phyloP scores from a whole-genome alignment of 64 coral and sea anemone species.

The Dendronephthya gigantea region DNA sequence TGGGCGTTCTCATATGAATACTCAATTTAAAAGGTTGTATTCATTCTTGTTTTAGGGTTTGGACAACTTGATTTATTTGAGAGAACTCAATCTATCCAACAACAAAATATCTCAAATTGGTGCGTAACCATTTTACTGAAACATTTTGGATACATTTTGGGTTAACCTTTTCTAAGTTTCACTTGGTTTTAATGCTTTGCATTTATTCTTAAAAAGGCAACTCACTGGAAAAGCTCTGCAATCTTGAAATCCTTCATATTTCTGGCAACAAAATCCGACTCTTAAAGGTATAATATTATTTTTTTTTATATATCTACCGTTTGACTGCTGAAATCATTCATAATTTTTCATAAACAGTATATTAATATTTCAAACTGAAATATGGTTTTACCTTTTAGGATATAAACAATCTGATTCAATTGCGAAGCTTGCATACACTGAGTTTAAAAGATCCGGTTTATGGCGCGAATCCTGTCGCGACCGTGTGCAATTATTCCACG shows the following conservation, averaged over 20 bases:
- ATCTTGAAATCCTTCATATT: slow-evolving; percentile 62
- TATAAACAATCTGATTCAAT: slow-evolving; percentile 54
- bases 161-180: background rate
- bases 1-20: too few species aligned
- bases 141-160: background rate
- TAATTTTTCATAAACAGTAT: background rate
- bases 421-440: slow-evolving; percentile 50
- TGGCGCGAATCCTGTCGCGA: slow-evolving; percentile 75
- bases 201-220: slow-evolving; percentile 49
- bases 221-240: slow-evolving; percentile 45
- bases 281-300: too few species aligned
- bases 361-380: background rate
- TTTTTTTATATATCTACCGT: too few species aligned
- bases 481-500: slow-evolving; percentile 90
- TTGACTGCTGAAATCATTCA: background rate
- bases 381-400: slow-evolving; percentile 40
- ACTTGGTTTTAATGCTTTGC: too few species aligned
- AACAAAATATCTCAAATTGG: slow-evolving; percentile 77
- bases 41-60: background rate
- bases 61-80: slow-evolving; percentile 13
- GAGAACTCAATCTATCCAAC: slow-evolving; percentile 64
- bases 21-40: too few species aligned
- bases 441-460: slow-evolving; percentile 84
- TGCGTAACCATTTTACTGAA: background rate
- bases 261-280: slow-evolving; percentile 71